phyloP scores from a whole-genome alignment of 2,888 invertebrate species.

The Oegoconia quadripuncta region DNA sequence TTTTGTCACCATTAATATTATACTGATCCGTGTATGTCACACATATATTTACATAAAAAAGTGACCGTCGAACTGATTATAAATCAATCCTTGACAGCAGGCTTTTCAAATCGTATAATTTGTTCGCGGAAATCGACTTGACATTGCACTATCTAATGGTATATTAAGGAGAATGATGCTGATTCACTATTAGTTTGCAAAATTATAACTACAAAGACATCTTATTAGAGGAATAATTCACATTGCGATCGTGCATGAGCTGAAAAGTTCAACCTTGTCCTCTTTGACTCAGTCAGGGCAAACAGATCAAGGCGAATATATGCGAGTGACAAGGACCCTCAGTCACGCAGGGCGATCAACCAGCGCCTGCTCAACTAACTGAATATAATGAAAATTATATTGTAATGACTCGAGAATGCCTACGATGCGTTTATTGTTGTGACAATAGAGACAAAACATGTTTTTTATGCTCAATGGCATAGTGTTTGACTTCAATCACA shows the following conservation, averaged over 20 bases:
- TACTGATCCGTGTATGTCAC: too few species aligned
- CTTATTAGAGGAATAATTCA: constrained; percentile 45
- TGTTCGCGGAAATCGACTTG: background rate
- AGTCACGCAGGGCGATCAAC: constrained; percentile 38
- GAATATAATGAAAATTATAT: too few species aligned
- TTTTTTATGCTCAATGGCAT: too few species aligned
- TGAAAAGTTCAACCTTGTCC: constrained; percentile 63
- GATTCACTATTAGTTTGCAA: constrained; percentile 8
- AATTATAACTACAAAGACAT: constrained; percentile 35
- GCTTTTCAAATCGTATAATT: background rate
- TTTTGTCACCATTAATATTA: too few species aligned
- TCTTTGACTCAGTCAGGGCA: constrained; percentile 51
- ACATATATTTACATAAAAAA: too few species aligned
- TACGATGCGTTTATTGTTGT: too few species aligned
- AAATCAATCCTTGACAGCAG: background rate
- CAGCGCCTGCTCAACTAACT: too few species aligned
- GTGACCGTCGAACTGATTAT: too few species aligned
- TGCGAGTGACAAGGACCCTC: constrained; percentile 36
- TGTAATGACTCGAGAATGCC: too few species aligned
- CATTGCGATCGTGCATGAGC: constrained; percentile 49
- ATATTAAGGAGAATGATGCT: background rate
- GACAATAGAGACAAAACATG: too few species aligned
- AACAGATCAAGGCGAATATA: constrained; percentile 58
- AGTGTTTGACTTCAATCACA: too few species aligned
- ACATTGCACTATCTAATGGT: too few species aligned